Percentiles rank a stretch among this genome's conserved stretches.
These are phyloP conservation scores for Eulemur albifrons DNA, from an alignment of 2,797 vertebrate genomes.

Conservation along the genomic window DNA sequence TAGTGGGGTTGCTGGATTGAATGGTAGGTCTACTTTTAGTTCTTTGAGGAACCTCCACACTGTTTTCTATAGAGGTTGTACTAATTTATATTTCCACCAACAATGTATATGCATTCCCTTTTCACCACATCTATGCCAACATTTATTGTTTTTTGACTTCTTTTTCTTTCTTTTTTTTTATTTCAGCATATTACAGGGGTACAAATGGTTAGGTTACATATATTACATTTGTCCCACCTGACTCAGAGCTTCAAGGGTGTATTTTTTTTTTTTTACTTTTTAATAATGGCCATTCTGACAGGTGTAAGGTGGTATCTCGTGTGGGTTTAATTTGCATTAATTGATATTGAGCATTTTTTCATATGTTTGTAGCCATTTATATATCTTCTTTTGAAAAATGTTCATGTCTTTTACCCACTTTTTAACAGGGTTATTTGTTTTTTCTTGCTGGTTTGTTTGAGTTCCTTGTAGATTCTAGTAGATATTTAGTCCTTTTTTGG, in stretches of 20 bases:
- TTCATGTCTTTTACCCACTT: not conserved
- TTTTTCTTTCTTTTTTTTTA: too few species aligned
- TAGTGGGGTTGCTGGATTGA: not conserved
- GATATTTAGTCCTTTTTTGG: not conserved
- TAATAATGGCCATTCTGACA: not conserved
- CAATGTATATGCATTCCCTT: not conserved
- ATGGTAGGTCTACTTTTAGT: not conserved
- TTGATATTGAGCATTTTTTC: not conserved
- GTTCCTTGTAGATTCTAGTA: not conserved
- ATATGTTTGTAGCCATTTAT: not conserved
- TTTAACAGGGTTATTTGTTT: not conserved
- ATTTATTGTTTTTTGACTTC: not conserved
- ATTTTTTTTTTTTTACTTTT: not conserved
- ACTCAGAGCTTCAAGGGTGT: too few species aligned
- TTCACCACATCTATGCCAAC: not conserved
- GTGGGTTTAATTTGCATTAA: not conserved
- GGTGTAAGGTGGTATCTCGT: too few species aligned
- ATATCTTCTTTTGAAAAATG: not conserved
- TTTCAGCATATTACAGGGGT: too few species aligned
- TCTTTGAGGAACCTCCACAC: not conserved
- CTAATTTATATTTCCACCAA: not conserved
- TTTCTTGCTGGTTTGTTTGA: not conserved
- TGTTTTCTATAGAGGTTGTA: not conserved
- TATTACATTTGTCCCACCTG: too few species aligned
- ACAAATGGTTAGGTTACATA: too few species aligned